Evolutionary conservation across 2,888 invertebrate species (phyloP), one percentile per base, ranked within the genome.

Genomic region (Neoascia interrupta): DNA sequence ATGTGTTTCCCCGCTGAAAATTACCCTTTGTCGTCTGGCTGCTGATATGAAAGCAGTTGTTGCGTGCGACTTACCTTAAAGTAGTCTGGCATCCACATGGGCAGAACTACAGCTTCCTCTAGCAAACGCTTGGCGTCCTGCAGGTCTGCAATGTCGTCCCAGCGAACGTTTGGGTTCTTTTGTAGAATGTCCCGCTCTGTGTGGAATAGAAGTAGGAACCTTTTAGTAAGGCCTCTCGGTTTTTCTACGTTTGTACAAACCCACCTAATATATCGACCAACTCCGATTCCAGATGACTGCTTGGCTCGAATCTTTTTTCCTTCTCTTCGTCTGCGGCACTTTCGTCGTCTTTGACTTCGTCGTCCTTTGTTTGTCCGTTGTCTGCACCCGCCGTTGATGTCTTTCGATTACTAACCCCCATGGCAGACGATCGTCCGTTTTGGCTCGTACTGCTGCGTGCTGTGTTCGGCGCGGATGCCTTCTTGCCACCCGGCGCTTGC

Each of bases 1-100:
- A n/a, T n/a, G n/a, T n/a, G n/a, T n/a, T n/a, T n/a, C n/a, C n/a
- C n/a, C n/a, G n/a, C n/a, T n/a, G n/a, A n/a, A n/a, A n/a, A n/a
- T n/a, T n/a, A n/a, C n/a, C n/a, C n/a, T n/a, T n/a, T n/a, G n/a
- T n/a, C n/a, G n/a, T n/a, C n/a, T n/a, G n/a, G 5, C 1, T 26
- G 6, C 1, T 1, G 26, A 26, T 26, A 1, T 26, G 1, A 36
- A 5, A 5, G n/a, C n/a, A n/a, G n/a, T n/a, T n/a, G n/a, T n/a
- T 36, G 36, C 1, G 15, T 5, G 36, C 3, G 13, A 15, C 84
- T 84, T 89, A 95, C 97, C 90, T 95, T 97, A 89, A 99, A 99
- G 90, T 97, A 99, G 85, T 98, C 97, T 1, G 99, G 99, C 94
- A 99, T 97, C 92, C 96, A 94, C 93, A 98, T 95, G 1, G 99